Base-by-base conservation (phyloP, 2,888 invertebrate species). In the Ichneumoninae sp. region DNA sequence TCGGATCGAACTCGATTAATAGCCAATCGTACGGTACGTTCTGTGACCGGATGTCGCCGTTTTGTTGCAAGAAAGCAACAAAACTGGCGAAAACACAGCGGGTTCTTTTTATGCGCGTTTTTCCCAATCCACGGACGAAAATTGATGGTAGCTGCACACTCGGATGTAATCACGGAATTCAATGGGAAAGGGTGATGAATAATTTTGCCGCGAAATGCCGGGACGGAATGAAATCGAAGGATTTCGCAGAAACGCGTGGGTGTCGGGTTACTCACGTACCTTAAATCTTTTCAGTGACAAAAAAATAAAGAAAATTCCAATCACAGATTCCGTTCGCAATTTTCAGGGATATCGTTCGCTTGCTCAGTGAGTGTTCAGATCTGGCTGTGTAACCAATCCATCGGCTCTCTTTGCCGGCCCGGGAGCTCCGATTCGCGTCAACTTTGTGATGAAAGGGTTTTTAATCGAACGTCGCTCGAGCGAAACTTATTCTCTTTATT, bases 301-400 rank as follows among this genome's bases (percentile, higher is more conserved):
- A 57, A 54, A 33, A 65, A 50, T 36, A 30, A 2, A 6, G 44
- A 71, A 57, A 72, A 78, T 70, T 82, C 69, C 82, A 82, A 82
- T 82, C 74, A 78, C 52, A 68, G 74, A 79, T 74, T 74, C 78
- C 62, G 74, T 82, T 68, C 70, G 78, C 78, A 78, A 79, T 82
- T 82, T 82, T 82, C 72, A 69, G 44, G 74, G 36, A 57, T 57
- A 50, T 60, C 22, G 65, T 62, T 78, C 44, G 68, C 30, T 44
- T 62, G 19, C 22, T 72, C 60, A 60, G 62, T 62, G 68, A 69
- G n/a, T 47, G 60, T 30, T 62, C 44, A 19, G 30, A 30, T 74
- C 82, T 40, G 36, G 30, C 54, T 57, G 57, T 54, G 74, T 82
- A 79, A 69, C 78, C 69, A 70, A 82, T 82, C 72, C 60, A 68